Evolutionary conservation across 1,140 invertebrate genomes (phyloP).

Genomic region (Dolichoris vasculosae): DNA sequence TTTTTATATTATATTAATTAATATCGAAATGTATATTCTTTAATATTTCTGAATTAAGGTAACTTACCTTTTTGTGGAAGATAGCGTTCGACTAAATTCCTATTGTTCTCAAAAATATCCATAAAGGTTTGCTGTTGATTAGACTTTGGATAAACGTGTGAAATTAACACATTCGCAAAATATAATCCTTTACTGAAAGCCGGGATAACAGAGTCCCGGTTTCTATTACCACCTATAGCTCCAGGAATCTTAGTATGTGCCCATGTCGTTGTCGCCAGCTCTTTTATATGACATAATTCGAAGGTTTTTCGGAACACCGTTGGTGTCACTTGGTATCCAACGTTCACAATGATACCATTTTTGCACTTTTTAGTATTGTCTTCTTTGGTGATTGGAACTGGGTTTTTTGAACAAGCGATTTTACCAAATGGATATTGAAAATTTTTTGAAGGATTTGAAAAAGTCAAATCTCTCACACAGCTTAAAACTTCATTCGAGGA

Average conservation of each 20-base stretch:
- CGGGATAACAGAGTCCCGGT: neutral
- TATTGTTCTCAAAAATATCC: conserved; percentile 26
- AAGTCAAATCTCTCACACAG: neutral
- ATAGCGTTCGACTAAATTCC: conserved; percentile 12
- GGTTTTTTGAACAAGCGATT: conserved; percentile 23
- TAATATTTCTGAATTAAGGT: too few species aligned
- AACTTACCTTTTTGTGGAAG: conserved; percentile 16
- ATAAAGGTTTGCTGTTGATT: conserved; percentile 18
- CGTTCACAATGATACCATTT: conserved; percentile 9
- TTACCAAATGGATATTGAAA: conserved; percentile 11
- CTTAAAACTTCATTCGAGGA: neutral
- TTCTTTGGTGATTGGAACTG: conserved; percentile 3
- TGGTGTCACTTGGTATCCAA: conserved; percentile 23
- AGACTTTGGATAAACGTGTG: conserved; percentile 15
- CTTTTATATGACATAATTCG: conserved; percentile 22
- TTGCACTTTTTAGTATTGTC: neutral
- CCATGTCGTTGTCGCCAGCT: conserved; percentile 31
- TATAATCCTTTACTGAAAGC: conserved; percentile 25
- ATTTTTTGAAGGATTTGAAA: neutral
- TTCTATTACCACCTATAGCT: conserved; percentile 2
- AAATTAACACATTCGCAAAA: conserved; percentile 14
- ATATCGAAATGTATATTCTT: too few species aligned
- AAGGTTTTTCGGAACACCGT: conserved; percentile 14
- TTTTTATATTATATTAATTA: too few species aligned
- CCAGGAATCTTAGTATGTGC: conserved; percentile 13